A percentile compares a stretch with the other conserved stretches of the same genome.
These are phyloP conservation scores for Magallana gigas DNA, from an alignment of 1,140 invertebrate species.

Conservation along the genomic window DNA sequence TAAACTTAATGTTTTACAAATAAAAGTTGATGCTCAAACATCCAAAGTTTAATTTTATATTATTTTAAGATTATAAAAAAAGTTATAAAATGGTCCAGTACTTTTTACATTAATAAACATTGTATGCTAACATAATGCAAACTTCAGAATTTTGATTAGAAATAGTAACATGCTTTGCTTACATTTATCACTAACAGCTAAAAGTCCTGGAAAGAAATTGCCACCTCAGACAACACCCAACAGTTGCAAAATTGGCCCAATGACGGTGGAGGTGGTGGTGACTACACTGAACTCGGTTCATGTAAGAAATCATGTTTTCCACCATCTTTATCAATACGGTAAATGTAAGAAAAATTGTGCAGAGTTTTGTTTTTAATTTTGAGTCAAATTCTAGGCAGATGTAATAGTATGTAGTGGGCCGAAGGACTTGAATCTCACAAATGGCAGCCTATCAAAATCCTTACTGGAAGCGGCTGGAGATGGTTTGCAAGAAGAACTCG, in stretches of 20 bases:
- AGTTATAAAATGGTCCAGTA: too few species aligned
- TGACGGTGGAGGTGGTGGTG: background rate
- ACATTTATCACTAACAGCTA: background rate
- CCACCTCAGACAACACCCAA: background rate
- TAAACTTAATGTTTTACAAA: too few species aligned
- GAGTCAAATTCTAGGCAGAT: conserved; percentile 32
- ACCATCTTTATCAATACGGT: too few species aligned
- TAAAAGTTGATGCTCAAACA: too few species aligned
- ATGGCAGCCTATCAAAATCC: conserved; percentile 35
- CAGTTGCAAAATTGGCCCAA: background rate
- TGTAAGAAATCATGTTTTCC: background rate
- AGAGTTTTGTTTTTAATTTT: too few species aligned
- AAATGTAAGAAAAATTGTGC: too few species aligned
- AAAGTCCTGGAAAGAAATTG: background rate
- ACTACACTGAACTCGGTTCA: background rate
- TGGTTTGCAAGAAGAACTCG: conserved; percentile 35
- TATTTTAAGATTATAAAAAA: too few species aligned
- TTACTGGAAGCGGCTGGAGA: conserved; percentile 39
- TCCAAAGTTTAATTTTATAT: too few species aligned
- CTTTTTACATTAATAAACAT: too few species aligned
- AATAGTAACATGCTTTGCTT: background rate
- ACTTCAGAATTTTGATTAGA: background rate
- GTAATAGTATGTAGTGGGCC: conserved; percentile 40
- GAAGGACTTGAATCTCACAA: conserved; percentile 29
- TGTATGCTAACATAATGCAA: background rate